Evolutionary conservation across 1,140 invertebrate genomes (phyloP).

Genomic region (Tenebrio molitor): DNA sequence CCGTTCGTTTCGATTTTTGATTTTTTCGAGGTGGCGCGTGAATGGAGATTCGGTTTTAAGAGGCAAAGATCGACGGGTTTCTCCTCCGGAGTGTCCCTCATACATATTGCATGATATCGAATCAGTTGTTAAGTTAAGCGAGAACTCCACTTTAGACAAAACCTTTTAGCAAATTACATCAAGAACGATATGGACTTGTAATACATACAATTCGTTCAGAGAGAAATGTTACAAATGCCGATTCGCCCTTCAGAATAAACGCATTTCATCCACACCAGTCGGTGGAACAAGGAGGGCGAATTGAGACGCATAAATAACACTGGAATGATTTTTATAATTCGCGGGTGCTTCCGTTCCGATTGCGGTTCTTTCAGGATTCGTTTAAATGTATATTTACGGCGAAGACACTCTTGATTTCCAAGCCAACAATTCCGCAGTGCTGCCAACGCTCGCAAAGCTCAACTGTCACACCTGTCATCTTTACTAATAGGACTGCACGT

Average conservation of each 20-base stretch:
- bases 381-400: conserved; percentile 24
- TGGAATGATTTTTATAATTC: conserved; percentile 41
- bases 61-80: conserved; percentile 27
- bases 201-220: conserved; percentile 63
- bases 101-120: conserved; percentile 66
- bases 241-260: conserved; percentile 48
- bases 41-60: conserved; percentile 22
- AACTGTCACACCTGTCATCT: too few species aligned
- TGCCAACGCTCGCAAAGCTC: too few species aligned
- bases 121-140: conserved; percentile 64
- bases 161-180: conserved; percentile 66
- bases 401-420: neutral
- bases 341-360: conserved; percentile 33
- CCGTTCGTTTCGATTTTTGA: too few species aligned
- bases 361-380: conserved; percentile 36
- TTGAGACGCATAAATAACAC: conserved; percentile 29
- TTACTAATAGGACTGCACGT: too few species aligned
- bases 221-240: conserved; percentile 55
- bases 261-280: conserved; percentile 9
- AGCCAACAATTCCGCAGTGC: neutral
- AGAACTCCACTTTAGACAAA: conserved; percentile 62
- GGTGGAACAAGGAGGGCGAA: conserved; percentile 14
- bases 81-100: conserved; percentile 57
- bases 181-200: conserved; percentile 64
- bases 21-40: neutral